These are phyloP conservation scores for Chironomus riparius DNA, from an alignment of 2,888 invertebrate species.

Conservation along the genomic window DNA sequence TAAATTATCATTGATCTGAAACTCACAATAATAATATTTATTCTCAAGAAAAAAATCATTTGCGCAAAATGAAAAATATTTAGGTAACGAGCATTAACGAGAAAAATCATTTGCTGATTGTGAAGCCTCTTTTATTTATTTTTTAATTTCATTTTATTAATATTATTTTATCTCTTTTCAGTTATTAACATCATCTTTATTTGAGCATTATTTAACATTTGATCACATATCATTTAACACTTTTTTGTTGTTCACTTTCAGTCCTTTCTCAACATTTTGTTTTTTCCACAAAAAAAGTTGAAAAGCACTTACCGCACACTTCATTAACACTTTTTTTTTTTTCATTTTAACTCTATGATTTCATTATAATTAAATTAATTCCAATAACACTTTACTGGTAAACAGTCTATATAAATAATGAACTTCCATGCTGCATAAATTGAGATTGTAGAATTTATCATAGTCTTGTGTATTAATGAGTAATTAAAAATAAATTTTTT, in stretches of 20 bases:
- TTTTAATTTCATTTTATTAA: conserved; percentile 9
- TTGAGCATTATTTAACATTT: conserved; percentile 1
- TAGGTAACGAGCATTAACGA: not conserved
- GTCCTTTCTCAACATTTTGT: not conserved
- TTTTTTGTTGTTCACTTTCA: not conserved
- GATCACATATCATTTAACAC: not conserved
- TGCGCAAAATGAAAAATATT: not conserved
- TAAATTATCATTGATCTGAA: not conserved
- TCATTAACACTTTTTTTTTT: conserved; percentile 12
- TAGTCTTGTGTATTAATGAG: too few species aligned
- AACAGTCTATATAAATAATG: too few species aligned
- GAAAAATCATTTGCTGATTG: conserved; percentile 10
- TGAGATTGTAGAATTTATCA: too few species aligned
- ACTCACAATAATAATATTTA: not conserved
- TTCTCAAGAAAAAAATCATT: not conserved
- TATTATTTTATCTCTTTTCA: conserved; percentile 16
- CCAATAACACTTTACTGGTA: too few species aligned
- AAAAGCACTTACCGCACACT: conserved; percentile 1
- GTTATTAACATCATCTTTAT: conserved; percentile 3
- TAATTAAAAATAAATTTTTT: too few species aligned
- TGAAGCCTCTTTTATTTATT: not conserved
- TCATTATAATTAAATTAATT: conserved; percentile 10
- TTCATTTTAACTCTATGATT: not conserved
- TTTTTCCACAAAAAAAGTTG: not conserved
- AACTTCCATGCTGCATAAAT: too few species aligned